Evolutionary conservation across 2,113 vertebrate genomes (phyloP), one percentile per base, ranked within the genome.

Genomic region (Centropus unirufus): DNA sequence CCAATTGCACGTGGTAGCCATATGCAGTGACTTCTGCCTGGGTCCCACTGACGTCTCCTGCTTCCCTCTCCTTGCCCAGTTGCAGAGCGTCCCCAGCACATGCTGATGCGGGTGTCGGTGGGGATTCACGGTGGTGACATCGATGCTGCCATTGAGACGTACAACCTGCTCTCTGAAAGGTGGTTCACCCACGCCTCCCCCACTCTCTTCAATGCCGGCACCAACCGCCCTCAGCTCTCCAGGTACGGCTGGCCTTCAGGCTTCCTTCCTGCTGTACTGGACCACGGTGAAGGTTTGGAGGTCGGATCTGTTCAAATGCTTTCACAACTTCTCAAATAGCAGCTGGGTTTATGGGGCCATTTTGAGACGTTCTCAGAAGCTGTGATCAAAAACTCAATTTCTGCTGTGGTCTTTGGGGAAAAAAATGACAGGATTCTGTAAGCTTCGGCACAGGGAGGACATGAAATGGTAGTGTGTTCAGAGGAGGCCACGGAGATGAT

Each of bases 171-270:
- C 68, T 99, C 99, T 6, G 99, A 99, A 95, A 98, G 96, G 87
- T 99, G 99, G 99, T 99, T 99, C 94, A 99, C 99, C 5, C 99
- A 99, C 16, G 99, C 99, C 14, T 99, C 99, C 6, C 99, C 99
- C 12, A 99, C 99, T 7, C 98, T 99, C 13, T 99, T 99, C 97
- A 99, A 99, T 12, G 99, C 99, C 1, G 99, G 99, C 63, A 99
- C 99, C 95, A 99, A 98, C 97, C 98, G 97, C n/a, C 99, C 99
- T 5, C 99, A 99, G 83, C 98, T 99, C 59, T 99, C 99, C 90
- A 99, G 99, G 99, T 99, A 97, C 52, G 30, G 40, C 2, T 14
- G 10, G 39, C 55, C 54, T 11, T 16, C 36, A 5, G 3, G 5
- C 10, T 26, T 5, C 16, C 40, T 11, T 5, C 1, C 1, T 2